Base-by-base conservation (phyloP, 2,797 vertebrate genomes). In the Leucoraja ocellata region DNA sequence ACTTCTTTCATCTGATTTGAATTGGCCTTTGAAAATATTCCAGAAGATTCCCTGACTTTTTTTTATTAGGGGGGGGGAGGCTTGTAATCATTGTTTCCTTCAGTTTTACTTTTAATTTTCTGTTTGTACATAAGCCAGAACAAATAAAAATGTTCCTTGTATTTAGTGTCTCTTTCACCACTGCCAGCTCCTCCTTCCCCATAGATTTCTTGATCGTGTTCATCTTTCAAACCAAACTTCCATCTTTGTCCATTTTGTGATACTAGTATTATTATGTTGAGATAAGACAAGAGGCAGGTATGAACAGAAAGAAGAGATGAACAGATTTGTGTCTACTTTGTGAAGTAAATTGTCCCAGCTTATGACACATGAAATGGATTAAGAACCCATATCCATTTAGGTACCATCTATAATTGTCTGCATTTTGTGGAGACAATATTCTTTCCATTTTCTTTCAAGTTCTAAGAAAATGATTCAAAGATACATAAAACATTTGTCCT, bases 191-290 rank as follows among this genome's bases (percentile, higher is more conserved):
- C 73, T 76, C 68, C 65, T 92, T 91, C 71, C 90, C 4, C 68
- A 39, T 23, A 23, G 11, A 92, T 74, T 58, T 58, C 71, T 76
- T n/a, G 23, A 4, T 92, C 73, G 28, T 74, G 1, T 91, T 54
- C 84, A 88, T 13, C 28, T 36, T 97, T 98, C 98, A 97, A 97
- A 99, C 98, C 98, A n/a, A n/a, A 36, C 10, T 28, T 32, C 84
- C n/a, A 65, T 28, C 58, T 63, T 21, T 88, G n/a, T 68, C n/a
- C 13, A 36, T 16, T 7, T 68, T 68, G n/a, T 11, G 84, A 68
- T 88, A 16, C 84, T n/a, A 36, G 16, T 68, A 16, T 88, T 68
- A 88, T 63, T 36, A 18, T 68, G 61, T n/a, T 63, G 61, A 58
- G 5, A 86, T 86, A 65, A 84, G n/a, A 65, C 28, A 28, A 32